These are phyloP conservation scores for Pelobates cultripes DNA, from an alignment of 2,797 vertebrate genomes.

Conservation along the genomic window DNA sequence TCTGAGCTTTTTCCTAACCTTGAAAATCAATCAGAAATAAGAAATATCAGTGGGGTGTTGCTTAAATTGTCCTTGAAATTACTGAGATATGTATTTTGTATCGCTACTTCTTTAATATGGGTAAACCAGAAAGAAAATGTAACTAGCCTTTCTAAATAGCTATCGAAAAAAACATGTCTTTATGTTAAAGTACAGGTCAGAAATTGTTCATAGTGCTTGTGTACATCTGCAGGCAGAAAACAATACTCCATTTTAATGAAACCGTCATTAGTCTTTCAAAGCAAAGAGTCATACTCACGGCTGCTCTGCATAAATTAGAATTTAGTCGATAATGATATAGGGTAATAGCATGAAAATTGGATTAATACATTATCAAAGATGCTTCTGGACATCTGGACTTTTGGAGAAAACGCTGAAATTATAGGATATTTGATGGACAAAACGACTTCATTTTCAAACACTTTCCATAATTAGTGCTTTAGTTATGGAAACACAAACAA, in stretches of 20 bases:
- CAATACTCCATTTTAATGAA: slow-evolving; percentile 60
- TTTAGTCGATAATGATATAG: slow-evolving; percentile 59
- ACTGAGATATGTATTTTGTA: slow-evolving; percentile 44
- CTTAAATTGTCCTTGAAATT: slow-evolving; percentile 18
- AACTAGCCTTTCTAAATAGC: slow-evolving; percentile 22
- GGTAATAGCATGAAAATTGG: slow-evolving; percentile 56
- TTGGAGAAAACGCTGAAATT: slow-evolving; percentile 50
- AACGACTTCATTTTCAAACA: slow-evolving; percentile 57
- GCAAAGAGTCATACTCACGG: slow-evolving; percentile 40
- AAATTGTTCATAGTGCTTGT: slow-evolving; percentile 63
- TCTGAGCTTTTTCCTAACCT: slow-evolving; percentile 39
- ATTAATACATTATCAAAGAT: slow-evolving; percentile 58
- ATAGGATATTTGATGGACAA: slow-evolving; percentile 48
- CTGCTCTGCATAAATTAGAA: slow-evolving; percentile 59
- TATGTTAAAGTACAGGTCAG: slow-evolving; percentile 59
- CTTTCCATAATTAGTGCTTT: slow-evolving; percentile 65
- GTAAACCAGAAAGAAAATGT: neutral
- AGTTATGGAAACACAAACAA: slow-evolving; percentile 70
- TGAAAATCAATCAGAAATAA: slow-evolving; percentile 48
- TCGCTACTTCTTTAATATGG: slow-evolving; percentile 34
- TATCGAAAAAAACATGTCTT: slow-evolving; percentile 51
- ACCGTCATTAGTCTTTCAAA: slow-evolving; percentile 57
- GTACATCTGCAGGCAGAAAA: slow-evolving; percentile 63
- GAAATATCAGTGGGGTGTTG: slow-evolving; percentile 21
- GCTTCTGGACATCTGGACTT: slow-evolving; percentile 43